phyloP scores from a whole-genome alignment of 2,888 invertebrate genomes.

The Heliconius ismenius region DNA sequence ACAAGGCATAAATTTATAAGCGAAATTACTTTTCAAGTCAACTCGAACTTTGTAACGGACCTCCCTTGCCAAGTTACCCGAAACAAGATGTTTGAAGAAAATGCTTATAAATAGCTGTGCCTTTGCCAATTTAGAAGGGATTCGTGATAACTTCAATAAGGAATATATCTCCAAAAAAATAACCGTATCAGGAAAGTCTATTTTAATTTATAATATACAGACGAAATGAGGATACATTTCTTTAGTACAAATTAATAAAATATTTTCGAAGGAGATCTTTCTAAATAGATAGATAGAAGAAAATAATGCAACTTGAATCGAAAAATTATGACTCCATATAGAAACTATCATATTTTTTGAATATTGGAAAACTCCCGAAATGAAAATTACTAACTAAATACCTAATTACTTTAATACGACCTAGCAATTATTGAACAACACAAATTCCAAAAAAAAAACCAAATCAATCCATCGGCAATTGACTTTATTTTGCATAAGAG shows the following conservation, averaged over 20 bases:
- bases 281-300: too few species aligned
- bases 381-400: not conserved
- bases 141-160: not conserved
- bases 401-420: not conserved
- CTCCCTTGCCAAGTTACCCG: slow-evolving; percentile 3
- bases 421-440: not conserved
- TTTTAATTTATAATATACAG: not conserved
- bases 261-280: not conserved
- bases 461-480: not conserved
- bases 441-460: not conserved
- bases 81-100: slow-evolving; percentile 27
- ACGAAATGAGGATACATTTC: too few species aligned
- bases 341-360: not conserved
- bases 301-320: too few species aligned
- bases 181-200: not conserved
- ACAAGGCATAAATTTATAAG: slow-evolving; percentile 28
- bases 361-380: not conserved
- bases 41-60: slow-evolving; percentile 19
- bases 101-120: slow-evolving; percentile 13
- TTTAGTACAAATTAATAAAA: not conserved
- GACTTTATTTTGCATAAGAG: not conserved
- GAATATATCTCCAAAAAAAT: not conserved
- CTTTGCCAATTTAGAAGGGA: slow-evolving; percentile 18
- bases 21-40: slow-evolving; percentile 33
- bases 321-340: too few species aligned